Percentiles rank a stretch among this genome's conserved stretches.
phyloP scores from a whole-genome alignment of 1,140 invertebrate species.

The Ganaspis sp. region DNA sequence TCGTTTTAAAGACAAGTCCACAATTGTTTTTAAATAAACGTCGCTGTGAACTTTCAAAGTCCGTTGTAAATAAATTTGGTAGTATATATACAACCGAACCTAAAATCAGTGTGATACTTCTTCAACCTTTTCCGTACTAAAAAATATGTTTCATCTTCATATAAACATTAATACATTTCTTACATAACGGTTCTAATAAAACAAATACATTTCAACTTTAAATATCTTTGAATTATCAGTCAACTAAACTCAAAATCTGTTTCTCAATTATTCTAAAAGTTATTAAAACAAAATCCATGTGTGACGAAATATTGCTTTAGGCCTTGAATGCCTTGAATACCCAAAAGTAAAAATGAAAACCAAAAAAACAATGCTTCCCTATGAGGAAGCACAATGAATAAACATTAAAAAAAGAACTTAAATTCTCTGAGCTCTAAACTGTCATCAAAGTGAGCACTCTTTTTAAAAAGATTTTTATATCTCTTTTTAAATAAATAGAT shows the following conservation, averaged over 20 bases:
- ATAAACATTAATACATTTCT: no score
- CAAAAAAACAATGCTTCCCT: no score
- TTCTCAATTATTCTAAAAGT: no score
- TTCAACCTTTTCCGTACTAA: no score
- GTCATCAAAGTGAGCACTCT: background rate
- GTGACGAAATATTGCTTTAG: background rate
- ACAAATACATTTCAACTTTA: no score
- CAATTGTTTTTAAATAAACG: background rate
- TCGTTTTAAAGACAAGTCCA: background rate
- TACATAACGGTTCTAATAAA: no score
- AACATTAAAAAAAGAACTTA: background rate
- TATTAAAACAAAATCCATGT: no score
- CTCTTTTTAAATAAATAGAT: background rate
- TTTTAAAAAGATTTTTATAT: background rate
- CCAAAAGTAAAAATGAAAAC: background rate
- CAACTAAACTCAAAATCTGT: no score
- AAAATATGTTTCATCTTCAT: no score
- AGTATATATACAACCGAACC: background rate
- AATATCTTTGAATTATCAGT: no score
- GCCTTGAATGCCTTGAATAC: constrained; percentile 3
- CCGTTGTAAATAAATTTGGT: constrained; percentile 24
- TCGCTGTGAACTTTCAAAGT: constrained; percentile 13
- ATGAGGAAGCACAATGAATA: no score
- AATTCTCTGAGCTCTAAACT: background rate
- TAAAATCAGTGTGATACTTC: no score